These are phyloP conservation scores for Helleia helle DNA, from an alignment of 2,888 invertebrate genomes.

Conservation along the genomic window DNA sequence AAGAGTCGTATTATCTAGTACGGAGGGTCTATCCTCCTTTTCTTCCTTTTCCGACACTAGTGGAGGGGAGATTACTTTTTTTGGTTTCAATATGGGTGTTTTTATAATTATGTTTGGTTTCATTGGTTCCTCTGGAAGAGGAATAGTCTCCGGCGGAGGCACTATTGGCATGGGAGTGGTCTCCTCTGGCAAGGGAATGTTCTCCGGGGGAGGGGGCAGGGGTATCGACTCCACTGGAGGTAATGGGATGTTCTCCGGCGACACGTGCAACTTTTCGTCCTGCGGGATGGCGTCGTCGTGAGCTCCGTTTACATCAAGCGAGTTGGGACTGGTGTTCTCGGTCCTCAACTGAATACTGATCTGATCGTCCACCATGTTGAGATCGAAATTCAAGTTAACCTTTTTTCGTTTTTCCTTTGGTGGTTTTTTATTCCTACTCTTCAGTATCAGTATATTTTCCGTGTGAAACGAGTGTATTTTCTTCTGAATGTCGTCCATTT, in stretches of 20 bases:
- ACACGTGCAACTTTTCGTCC: slow-evolving; percentile 44
- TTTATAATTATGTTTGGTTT: slow-evolving; percentile 28
- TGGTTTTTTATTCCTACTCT: slow-evolving; percentile 74
- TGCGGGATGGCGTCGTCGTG: slow-evolving; percentile 44
- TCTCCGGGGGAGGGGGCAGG: slow-evolving; percentile 51
- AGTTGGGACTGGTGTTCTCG: slow-evolving; percentile 34
- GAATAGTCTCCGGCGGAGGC: slow-evolving; percentile 51
- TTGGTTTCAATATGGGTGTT: slow-evolving; percentile 16
- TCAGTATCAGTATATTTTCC: slow-evolving; percentile 75
- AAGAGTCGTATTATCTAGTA: slow-evolving; percentile 36
- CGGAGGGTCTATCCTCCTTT: slow-evolving; percentile 39
- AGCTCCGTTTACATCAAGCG: slow-evolving; percentile 51
- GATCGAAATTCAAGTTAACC: slow-evolving; percentile 69
- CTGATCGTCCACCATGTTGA: slow-evolving; percentile 68
- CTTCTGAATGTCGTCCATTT: slow-evolving; percentile 76
- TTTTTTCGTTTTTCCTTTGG: slow-evolving; percentile 68
- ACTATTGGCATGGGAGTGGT: slow-evolving; percentile 41
- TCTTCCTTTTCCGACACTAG: slow-evolving; percentile 16
- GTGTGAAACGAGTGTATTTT: slow-evolving; percentile 77
- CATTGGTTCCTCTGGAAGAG: slow-evolving; percentile 53
- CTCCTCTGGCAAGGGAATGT: slow-evolving; percentile 54
- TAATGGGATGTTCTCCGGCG: slow-evolving; percentile 54
- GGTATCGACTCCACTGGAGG: slow-evolving; percentile 63
- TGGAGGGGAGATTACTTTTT: slow-evolving; percentile 24
- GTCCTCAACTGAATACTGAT: slow-evolving; percentile 64